Evolutionary conservation across 2,888 invertebrate genomes (phyloP), one percentile per base, ranked within the genome.

Genomic region (Pristionchus fissidentatus): DNA sequence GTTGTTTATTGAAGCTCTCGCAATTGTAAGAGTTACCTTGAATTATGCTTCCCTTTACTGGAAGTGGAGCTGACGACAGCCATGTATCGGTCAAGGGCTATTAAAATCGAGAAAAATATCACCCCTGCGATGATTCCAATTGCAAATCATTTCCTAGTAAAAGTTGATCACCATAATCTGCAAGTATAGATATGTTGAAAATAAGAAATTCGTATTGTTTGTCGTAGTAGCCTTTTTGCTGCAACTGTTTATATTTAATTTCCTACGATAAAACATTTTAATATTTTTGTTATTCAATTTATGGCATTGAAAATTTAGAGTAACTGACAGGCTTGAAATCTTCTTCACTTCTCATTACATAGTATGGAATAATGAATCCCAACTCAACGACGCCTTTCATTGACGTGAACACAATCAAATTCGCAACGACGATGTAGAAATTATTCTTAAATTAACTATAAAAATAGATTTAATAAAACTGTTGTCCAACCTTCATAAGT

Each of bases 351-450:
- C 38, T 32, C 62, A 66, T 66, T 7, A 66, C 7, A 22, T 66
- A 66, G 22, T 66, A 66, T 7, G 62, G 62, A 22, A 66, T 8
- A 22, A 66, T 22, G 62, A 66, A 66, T 66, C 62, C 62, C 22
- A 66, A 22, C 22, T 66, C 62, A 22, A 66, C 62, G 7, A 35
- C 19, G 0, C 19, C 62, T 38, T 66, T 66, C 22, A 66, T 4
- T 5, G 62, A 38, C 22, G 62, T 66, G 7, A 35, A 66, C 0
- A 38, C 62, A 7, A 66, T 19, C 15, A 66, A 22, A 66, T 66
- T 66, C 15, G 19, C 22, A 0, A 66, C 38, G 0, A 66, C 7
- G 3, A 66, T 38, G 62, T 66, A 66, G 38, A 66, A 66, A 7
- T 35, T n/a, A 22, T 35, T 35, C 62, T 66, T 1, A 66, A 60